Evolutionary conservation across 1,140 invertebrate genomes (phyloP).

Genomic region (Neodiprion fabricii): DNA sequence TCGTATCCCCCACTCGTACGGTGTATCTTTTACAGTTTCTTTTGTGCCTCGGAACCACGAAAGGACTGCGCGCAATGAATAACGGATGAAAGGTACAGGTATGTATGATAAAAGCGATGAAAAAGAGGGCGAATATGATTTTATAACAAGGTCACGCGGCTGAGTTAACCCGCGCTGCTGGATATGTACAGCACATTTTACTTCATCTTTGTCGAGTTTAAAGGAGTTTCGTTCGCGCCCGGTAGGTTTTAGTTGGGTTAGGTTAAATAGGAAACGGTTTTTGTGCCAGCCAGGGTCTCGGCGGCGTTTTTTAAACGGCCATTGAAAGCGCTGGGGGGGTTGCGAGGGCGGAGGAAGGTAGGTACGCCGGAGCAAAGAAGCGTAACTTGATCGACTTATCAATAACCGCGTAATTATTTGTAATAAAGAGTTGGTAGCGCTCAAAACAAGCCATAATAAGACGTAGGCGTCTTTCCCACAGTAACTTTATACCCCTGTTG

Average conservation of each 20-base stretch:
- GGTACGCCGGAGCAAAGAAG: not conserved
- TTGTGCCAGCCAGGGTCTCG: not conserved
- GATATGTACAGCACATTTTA: not conserved
- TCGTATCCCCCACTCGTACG: too few relatives aligned
- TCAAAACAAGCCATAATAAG: constrained; percentile 64
- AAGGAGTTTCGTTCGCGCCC: too few relatives aligned
- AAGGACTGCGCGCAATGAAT: not conserved
- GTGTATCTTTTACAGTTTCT: too few relatives aligned
- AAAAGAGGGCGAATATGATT: not conserved
- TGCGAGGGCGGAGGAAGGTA: not conserved
- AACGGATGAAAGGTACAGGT: not conserved
- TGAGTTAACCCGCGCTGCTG: not conserved
- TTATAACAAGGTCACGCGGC: not conserved
- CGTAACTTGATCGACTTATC: constrained; percentile 63
- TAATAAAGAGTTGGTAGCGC: constrained; percentile 60
- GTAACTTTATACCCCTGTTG: constrained; percentile 60
- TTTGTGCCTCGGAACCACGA: not conserved
- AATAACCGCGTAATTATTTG: constrained; percentile 62
- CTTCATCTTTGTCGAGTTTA: too few relatives aligned
- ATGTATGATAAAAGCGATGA: not conserved
- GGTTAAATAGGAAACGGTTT: not conserved
- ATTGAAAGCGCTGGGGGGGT: not conserved
- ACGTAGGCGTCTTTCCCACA: constrained; percentile 61
- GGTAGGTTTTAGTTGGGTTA: not conserved
- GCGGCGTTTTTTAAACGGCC: not conserved